Evolutionary conservation across 2,113 vertebrate species (phyloP), one percentile per base, ranked within the genome.

Genomic region (Myrmecophaga tridactyla): DNA sequence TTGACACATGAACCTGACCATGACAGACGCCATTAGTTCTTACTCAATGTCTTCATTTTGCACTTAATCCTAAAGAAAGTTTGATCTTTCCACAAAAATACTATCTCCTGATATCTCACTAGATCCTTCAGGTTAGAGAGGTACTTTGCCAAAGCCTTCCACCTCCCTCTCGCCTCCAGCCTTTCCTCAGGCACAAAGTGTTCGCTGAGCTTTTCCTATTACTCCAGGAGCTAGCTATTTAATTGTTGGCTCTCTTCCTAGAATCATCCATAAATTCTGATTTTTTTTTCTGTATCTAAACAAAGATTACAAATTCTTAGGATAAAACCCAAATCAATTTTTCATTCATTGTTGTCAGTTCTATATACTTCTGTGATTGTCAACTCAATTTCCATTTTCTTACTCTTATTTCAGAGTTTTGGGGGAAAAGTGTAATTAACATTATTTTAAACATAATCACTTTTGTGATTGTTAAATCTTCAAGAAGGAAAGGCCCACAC

Each of bases 21-120:
- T n/a, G n/a, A n/a, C n/a, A n/a, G n/a, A n/a, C n/a, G n/a, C 7
- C 56, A 95, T 60, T 91, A 51, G 31, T 77, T 95, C 39, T 96
- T 58, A 41, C 14, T 90, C 34, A 72, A 14, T 51, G 39, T 92
- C 60, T 63, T 69, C 82, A 77, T 72, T 95, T 77, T 90, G 10
- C n/a, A 53, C 12, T 83, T 78, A 63, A 58, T 84, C 78, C 27
- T 63, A 31, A 81, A 51, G n/a, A 81, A 89, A 86, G n/a, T 72
- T 2, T 41, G 69, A 83, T 84, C 29, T 39, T 73, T 73, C 77
- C 46, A 78, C 31, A 18, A 88, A 95, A 91, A 96, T 82, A 63
- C 60, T 78, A 25, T 31, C 53, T 65, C 80, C 65, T 90, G 76
- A 82, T 7, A 29, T 93, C 34, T 78, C 31, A 83, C 34, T 75